Evolutionary conservation across 37 sponge, comb jelly and placozoan genomes (phyloP), one percentile per base, ranked within the genome.

Genomic region (Eunapius fragilis): DNA sequence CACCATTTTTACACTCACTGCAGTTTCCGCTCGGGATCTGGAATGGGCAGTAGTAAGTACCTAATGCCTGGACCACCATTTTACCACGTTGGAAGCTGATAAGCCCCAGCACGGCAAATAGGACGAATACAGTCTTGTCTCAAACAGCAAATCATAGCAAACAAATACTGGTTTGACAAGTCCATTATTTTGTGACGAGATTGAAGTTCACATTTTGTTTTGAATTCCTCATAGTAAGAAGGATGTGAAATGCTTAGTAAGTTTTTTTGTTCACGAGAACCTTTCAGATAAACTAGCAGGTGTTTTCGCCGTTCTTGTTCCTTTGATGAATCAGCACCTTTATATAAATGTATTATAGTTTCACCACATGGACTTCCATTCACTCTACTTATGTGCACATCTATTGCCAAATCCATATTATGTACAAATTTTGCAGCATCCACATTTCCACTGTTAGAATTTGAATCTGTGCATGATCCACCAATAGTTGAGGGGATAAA

Each of bases 401-500:
- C 70, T 45, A 69, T 88, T 9, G 88, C 88, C 7, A 81, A 31
- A 3, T 50, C 58, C 50, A 88, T 14, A 36, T 88, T 88, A 1
- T 82, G 26, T 32, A 10, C 25, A 0, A 87, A 28, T 12, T 36
- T 75, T 3, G 33, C 38, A 3, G 50, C 26, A 36, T 87, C 80
- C 2, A 87, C 69, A 27, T 31, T 30, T 33, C 78, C 88, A 45
- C 82, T 87, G 24, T 37, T 33, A 5, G 58, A 31, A 81, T 81
- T 47, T 11, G 26, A 31, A 49, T n/a, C n/a, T n/a, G n/a, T n/a
- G n/a, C 75, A 71, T 22, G 75, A 74, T 31, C 87, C 87, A 49
- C 25, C 87, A 31, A 87, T 3, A 25, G 87, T 87, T 17, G 82
- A 82, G 25, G 88, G 88, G 5, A 87, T 87, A 75, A 76, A 87